Evolutionary conservation across 2,888 invertebrate species (phyloP).

Genomic region (Germaria angustata): DNA sequence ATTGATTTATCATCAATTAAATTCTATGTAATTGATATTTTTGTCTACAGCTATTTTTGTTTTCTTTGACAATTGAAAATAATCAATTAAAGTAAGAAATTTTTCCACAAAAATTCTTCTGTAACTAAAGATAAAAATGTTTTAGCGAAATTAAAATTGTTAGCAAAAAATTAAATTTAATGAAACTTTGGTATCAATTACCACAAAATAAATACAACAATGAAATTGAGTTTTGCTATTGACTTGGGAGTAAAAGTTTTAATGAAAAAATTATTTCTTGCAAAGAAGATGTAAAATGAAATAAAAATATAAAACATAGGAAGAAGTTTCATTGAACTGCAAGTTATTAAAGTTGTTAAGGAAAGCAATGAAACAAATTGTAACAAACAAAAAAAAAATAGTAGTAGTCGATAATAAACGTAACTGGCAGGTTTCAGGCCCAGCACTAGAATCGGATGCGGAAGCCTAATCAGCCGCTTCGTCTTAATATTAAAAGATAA

Average conservation of each 20-base stretch:
- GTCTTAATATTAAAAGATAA: too few species aligned
- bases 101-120: not conserved
- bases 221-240: constrained; percentile 9
- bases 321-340: not conserved
- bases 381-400: too few species aligned
- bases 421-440: too few species aligned
- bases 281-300: not conserved
- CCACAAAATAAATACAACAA: constrained; percentile 43
- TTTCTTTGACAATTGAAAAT: constrained; percentile 14
- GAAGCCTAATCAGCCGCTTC: too few species aligned
- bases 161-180: not conserved
- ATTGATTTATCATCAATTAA: not conserved
- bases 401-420: too few species aligned
- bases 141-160: constrained; percentile 18
- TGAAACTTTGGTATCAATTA: constrained; percentile 43
- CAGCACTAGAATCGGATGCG: too few species aligned
- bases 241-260: too few species aligned
- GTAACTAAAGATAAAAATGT: not conserved
- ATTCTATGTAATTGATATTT: not conserved
- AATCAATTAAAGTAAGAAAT: constrained; percentile 30
- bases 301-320: not conserved
- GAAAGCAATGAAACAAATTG: too few species aligned
- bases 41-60: not conserved
- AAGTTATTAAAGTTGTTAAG: not conserved
- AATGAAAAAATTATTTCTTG: not conserved